These are phyloP conservation scores for Urocolius indicus DNA, from an alignment of 2,113 vertebrate species.

Conservation along the genomic window DNA sequence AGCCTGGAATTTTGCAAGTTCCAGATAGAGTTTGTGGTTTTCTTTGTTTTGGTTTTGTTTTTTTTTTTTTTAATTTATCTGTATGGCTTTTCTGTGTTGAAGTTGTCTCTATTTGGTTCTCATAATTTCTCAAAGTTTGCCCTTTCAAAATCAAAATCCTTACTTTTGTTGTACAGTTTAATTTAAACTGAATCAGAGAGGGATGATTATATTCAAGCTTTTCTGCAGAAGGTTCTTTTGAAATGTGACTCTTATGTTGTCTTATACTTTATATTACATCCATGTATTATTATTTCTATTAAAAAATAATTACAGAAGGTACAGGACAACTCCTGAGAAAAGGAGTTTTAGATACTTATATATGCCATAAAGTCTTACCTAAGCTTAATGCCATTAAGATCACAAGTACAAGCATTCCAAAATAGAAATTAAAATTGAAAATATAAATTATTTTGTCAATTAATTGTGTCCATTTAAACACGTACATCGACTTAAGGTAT, in stretches of 20 bases:
- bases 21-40: not conserved
- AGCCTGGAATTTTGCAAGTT: not conserved
- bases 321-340: not conserved
- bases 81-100: not conserved
- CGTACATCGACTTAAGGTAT: fast-evolving
- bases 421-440: not conserved
- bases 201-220: slow-evolving; percentile 13
- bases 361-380: not conserved
- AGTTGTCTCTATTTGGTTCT: not conserved
- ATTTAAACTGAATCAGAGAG: not conserved
- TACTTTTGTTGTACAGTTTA: not conserved
- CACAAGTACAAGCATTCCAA: not conserved
- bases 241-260: not conserved
- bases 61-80: not conserved
- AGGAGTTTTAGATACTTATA: not conserved
- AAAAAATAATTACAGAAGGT: not conserved
- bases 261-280: not conserved
- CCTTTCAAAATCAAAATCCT: slow-evolving; percentile 6
- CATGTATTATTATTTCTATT: not conserved
- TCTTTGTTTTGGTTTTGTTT: too few species aligned
- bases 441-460: not conserved
- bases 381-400: not conserved
- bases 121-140: not conserved
- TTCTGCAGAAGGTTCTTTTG: not conserved
- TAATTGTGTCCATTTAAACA: not conserved